Conservation (phyloP, 2,113 vertebrate species). For the Scytalopus superciliaris region DNA sequence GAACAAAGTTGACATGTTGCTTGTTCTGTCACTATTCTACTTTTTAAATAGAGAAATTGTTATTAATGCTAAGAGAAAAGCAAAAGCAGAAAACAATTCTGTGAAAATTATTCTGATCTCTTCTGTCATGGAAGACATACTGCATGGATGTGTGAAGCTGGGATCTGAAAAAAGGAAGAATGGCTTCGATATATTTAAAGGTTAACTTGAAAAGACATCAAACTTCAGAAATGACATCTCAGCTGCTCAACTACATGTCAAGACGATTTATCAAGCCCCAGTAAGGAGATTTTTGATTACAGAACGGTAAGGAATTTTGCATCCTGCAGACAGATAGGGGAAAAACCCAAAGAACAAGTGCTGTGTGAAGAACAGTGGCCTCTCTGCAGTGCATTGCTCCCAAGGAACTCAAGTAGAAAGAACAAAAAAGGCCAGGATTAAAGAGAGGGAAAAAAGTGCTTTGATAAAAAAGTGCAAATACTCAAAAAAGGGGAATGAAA, state of each 20-base stretch:
- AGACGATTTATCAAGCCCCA: not conserved
- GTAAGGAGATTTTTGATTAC: not conserved
- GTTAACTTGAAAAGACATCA: slow-evolving; percentile 25
- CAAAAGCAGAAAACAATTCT: not conserved
- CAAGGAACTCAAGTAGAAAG: not conserved
- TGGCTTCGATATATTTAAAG: not conserved
- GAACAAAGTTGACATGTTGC: not conserved
- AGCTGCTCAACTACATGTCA: not conserved
- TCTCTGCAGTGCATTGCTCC: not conserved
- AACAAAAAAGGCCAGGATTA: not conserved
- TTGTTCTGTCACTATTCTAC: not conserved
- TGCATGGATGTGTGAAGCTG: not conserved
- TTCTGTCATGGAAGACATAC: not conserved
- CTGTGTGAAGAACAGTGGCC: not conserved
- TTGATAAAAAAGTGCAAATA: not conserved
- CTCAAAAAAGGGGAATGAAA: not conserved
- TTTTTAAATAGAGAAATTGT: not conserved
- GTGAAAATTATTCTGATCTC: not conserved
- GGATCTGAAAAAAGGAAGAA: not conserved
- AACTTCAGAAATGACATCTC: not conserved
- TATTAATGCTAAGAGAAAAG: not conserved
- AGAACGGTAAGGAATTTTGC: not conserved
- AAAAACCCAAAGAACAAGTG: not conserved
- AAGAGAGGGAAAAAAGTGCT: not conserved
- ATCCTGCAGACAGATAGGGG: not conserved